phyloP scores from a whole-genome alignment of 2,113 vertebrate genomes.

The Malurus cyaneus region DNA sequence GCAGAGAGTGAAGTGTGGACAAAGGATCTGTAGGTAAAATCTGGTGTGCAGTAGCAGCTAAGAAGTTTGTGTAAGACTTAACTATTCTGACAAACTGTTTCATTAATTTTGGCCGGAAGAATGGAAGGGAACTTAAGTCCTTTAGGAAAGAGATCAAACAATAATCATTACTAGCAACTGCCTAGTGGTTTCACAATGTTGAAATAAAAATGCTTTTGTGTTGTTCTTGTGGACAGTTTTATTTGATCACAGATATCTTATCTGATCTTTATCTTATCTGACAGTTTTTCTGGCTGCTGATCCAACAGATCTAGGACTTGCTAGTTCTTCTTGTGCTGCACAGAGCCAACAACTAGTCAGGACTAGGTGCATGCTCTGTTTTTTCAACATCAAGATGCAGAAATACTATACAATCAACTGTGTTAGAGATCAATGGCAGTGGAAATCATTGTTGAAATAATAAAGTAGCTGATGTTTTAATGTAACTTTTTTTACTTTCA shows the following conservation, averaged over 20 bases:
- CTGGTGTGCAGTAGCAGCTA: background rate
- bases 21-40: background rate
- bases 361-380: background rate
- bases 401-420: background rate
- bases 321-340: background rate
- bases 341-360: background rate
- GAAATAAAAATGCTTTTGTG: background rate
- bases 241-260: background rate
- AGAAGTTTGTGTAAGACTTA: background rate
- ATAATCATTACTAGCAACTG: background rate
- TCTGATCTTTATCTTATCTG: too few relatives aligned
- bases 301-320: background rate
- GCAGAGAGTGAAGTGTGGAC: background rate
- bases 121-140: background rate
- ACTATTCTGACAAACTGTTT: background rate
- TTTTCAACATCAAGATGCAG: background rate
- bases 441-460: constrained; percentile 54
- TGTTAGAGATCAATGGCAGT: constrained; percentile 1
- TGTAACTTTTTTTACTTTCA: constrained; percentile 68
- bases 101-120: background rate
- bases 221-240: background rate
- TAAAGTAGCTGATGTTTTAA: constrained; percentile 50
- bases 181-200: background rate
- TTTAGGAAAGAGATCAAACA: background rate
- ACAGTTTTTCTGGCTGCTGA: background rate